Evolutionary conservation across 2,113 vertebrate genomes (phyloP).

Genomic region (Anarrhichthys ocellatus): DNA sequence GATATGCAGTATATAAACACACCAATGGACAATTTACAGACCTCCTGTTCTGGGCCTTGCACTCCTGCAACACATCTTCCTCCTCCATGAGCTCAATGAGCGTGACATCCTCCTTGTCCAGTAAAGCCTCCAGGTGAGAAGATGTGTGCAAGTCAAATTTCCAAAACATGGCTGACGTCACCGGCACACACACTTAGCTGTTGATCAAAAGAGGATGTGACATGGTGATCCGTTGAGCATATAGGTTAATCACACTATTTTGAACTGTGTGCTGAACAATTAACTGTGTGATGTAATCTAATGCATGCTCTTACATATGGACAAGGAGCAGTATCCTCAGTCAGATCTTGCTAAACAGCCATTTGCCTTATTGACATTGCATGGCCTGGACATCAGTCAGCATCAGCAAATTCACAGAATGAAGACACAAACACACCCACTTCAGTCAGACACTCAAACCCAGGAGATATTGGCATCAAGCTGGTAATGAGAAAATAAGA

Average conservation of each 20-base stretch:
- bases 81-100: conserved; percentile 94
- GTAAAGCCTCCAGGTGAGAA: conserved; percentile 94
- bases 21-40: conserved; percentile 34
- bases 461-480: conserved; percentile 18
- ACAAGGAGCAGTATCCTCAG: conserved; percentile 72
- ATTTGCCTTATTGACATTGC: conserved; percentile 79
- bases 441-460: conserved; percentile 37
- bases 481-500: conserved; percentile 19
- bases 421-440: conserved; percentile 17
- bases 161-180: conserved; percentile 94
- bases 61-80: conserved; percentile 96
- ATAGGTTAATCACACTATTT: not conserved
- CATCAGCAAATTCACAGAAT: conserved; percentile 57
- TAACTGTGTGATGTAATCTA: not conserved
- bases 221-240: not conserved
- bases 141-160: conserved; percentile 96
- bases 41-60: conserved; percentile 96
- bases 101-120: conserved; percentile 94
- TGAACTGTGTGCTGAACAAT: not conserved
- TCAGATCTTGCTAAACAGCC: conserved; percentile 80
- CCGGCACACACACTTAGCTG: conserved; percentile 74
- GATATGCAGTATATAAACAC: not conserved
- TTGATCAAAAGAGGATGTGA: conserved; percentile 18
- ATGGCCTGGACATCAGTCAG: conserved; percentile 75
- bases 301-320: conserved; percentile 65